Base-by-base conservation (phyloP, 2,797 vertebrate species). In the Triplophysa bombifrons region DNA sequence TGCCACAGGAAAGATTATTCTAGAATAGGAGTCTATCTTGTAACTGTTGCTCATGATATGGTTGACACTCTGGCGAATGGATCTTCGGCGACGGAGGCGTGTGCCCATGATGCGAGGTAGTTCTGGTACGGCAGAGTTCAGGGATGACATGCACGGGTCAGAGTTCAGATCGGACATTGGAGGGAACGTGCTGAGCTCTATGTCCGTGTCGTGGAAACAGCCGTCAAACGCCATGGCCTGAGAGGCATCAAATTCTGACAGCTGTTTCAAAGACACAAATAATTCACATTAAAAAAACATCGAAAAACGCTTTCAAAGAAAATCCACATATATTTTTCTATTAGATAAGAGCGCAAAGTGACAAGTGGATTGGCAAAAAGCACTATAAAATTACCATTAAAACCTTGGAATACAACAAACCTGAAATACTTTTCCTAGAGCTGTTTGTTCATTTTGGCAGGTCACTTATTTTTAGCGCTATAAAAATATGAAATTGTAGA, bases 141-240 rank as follows among this genome's bases (percentile, higher is more conserved):
- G 55, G 55, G 87, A 53, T 84, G 82, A 76, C 12, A 85, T n/a
- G 86, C 86, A 30, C 81, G 77, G 77, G 71, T 89, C 89, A 84
- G 41, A 17, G 78, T 78, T 55, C 73, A 74, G 0, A 75, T 70
- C 80, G 70, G 84, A 44, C 84, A 93, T 77, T 19, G 90, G 86
- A 0, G 91, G 90, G 72, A 93, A 94, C 1, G 89, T 55, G 5
- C 89, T 91, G 84, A 94, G 86, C 85, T 97, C 96, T 0, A 94
- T 86, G 12, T 96, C 94, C 0, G 90, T 88, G 83, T 96, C 95
- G 0, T 94, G 94, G 86, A 95, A 97, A 83, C 95, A 98, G 83
- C 96, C 95, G 0, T 97, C 94, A 0, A 96, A 97, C 58, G 95
- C 95, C 95, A 96, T 96, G 0, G 94, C 95, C 88, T 96, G 95